phyloP scores from a whole-genome alignment of 2,888 invertebrate species.

The Philaethria dido region DNA sequence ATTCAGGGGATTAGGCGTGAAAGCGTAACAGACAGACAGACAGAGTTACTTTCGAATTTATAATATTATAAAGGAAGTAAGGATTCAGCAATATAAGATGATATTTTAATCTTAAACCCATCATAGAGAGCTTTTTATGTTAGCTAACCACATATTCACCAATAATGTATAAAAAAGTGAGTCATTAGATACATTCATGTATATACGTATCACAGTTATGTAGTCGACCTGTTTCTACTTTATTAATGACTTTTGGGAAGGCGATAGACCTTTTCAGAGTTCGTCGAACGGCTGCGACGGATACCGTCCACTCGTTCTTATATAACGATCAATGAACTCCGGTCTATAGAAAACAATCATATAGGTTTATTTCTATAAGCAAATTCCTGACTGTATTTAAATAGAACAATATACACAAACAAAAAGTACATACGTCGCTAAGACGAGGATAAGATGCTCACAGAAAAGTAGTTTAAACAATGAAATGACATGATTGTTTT shows the following conservation, averaged over 20 bases:
- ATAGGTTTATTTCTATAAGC: neutral
- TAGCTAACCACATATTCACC: neutral
- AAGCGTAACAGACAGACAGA: no score
- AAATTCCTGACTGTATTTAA: neutral
- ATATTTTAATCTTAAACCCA: neutral
- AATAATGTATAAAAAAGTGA: neutral
- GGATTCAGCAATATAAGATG: no score
- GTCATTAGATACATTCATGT: neutral
- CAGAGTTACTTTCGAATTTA: no score
- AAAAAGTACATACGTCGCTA: no score
- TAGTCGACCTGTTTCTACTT: conserved; percentile 10
- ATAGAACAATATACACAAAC: neutral
- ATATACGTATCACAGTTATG: neutral
- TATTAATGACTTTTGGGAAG: conserved; percentile 19
- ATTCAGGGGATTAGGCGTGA: no score
- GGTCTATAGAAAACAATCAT: conserved; percentile 17
- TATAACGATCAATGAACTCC: conserved; percentile 30
- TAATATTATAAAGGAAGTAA: no score
- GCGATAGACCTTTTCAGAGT: conserved; percentile 23
- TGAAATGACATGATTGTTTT: neutral
- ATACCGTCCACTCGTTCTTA: conserved; percentile 23
- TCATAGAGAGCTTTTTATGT: conserved; percentile 2
- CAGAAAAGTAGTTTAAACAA: neutral
- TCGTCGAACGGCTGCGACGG: conserved; percentile 40
- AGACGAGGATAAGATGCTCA: neutral